Evolutionary conservation across 2,797 vertebrate species (phyloP), one percentile per base, ranked within the genome.

Genomic region (Podarcis siculus): DNA sequence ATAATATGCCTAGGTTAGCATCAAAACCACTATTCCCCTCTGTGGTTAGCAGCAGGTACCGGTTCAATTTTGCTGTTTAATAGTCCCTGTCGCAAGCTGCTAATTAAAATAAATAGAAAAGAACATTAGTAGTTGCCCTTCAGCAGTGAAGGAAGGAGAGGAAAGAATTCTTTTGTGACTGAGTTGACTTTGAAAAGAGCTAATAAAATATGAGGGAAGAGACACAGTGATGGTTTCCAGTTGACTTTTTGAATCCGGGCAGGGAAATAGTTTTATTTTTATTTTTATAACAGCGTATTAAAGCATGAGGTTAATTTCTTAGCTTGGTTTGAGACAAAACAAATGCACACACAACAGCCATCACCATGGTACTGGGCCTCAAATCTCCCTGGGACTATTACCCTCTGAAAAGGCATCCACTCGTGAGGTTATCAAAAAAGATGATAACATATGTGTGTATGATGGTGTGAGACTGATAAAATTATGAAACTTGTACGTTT

Each of bases 81-180:
- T 90, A 61, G 72, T 88, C 91, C 91, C 91, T 66, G 83, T 84
- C 15, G 71, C 85, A 4, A 92, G 83, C 86, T 85, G 92, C 87
- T 95, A 94, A 95, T 95, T 92, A 94, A 90, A 91, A 89, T 90
- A 86, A 92, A 83, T 49, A 89, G 91, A 88, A 93, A 92, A 91
- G 92, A 90, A 85, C 86, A 61, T 93, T 87, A 79, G 85, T 90
- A 89, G 89, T 93, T 92, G 93, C 93, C 92, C 93, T 95, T 94
- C 92, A 92, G 92, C 83, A 0, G 19, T 0, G 83, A 92, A 85
- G 93, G 75, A 86, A 84, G 35, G 79, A 90, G 76, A 87, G 86
- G n/a, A 37, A 0, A 8, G 85, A 82, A 92, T 5, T 37, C 4
- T 61, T 35, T 88, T 81, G 86, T 89, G 92, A 6, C 55, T 6